A percentile compares a stretch with the other conserved stretches of the same genome.
Evolutionary conservation across 1,140 invertebrate species (phyloP).

Genomic region (Drosophila baimaii): DNA sequence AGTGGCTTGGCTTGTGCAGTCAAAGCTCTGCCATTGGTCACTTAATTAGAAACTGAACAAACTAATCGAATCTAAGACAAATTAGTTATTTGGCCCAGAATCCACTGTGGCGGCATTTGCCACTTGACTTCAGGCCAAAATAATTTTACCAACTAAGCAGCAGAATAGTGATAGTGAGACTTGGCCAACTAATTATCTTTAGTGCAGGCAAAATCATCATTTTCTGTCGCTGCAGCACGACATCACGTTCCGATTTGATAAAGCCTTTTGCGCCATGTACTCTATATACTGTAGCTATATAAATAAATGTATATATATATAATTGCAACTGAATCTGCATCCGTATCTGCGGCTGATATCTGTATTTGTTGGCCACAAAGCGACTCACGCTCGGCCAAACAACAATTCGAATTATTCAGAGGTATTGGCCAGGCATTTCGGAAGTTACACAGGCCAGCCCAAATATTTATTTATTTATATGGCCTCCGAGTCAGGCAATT

Average conservation of each 20-base stretch:
- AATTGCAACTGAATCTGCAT: constrained; percentile 18
- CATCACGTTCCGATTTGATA: constrained; percentile 36
- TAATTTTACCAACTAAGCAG: constrained; percentile 13
- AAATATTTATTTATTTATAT: constrained; percentile 12
- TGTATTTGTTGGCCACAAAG: constrained; percentile 37
- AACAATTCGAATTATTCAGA: constrained; percentile 67
- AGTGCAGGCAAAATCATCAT: constrained; percentile 20
- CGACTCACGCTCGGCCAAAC: constrained; percentile 57
- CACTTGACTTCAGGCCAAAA: constrained; percentile 14
- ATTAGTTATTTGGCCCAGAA: constrained; percentile 5
- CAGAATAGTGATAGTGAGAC: constrained; percentile 10
- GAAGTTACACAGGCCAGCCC: constrained; percentile 6
- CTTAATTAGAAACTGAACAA: constrained; percentile 4
- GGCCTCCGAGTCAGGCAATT: background rate
- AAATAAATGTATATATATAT: background rate
- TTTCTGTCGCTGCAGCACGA: constrained; percentile 15
- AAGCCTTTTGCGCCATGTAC: background rate
- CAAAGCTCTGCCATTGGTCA: constrained; percentile 9
- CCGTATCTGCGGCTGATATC: constrained; percentile 28
- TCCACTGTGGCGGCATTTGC: constrained; percentile 15
- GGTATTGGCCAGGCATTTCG: constrained; percentile 16
- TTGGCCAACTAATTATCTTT: constrained; percentile 43
- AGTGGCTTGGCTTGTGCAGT: background rate
- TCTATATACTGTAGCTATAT: background rate
- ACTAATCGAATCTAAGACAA: constrained; percentile 2